Conservation (phyloP, 2,888 invertebrate genomes). For the Cantharis rufa region DNA sequence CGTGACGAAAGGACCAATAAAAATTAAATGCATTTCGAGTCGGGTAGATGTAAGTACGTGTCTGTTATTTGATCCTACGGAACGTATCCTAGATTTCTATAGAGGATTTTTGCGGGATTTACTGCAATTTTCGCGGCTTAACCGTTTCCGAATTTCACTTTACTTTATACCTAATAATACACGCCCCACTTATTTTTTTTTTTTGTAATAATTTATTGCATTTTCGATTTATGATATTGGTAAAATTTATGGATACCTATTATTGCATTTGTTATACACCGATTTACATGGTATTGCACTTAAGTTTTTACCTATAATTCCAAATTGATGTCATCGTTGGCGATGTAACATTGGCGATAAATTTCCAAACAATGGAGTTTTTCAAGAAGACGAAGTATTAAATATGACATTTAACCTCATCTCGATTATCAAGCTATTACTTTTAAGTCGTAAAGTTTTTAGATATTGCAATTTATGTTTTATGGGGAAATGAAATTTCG, state of each 20-base stretch:
- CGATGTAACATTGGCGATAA: background rate
- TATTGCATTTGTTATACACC: background rate
- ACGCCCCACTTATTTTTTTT: conserved; percentile 7
- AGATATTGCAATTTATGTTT: background rate
- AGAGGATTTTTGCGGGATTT: conserved; percentile 42
- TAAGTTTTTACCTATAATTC: background rate
- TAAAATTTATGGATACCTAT: background rate
- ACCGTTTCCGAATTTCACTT: conserved; percentile 42
- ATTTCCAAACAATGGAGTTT: background rate
- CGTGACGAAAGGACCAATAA: background rate
- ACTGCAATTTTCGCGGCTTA: conserved; percentile 46
- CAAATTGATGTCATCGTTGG: background rate
- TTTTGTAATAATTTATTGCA: background rate
- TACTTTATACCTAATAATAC: conserved; percentile 36
- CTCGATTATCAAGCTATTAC: background rate
- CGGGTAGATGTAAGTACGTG: conserved; percentile 24
- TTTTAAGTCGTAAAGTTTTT: background rate
- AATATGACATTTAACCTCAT: background rate
- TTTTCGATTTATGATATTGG: background rate
- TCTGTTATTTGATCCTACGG: conserved; percentile 34
- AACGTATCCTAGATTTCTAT: conserved; percentile 41
- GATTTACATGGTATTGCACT: background rate
- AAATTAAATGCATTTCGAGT: conserved; percentile 21
- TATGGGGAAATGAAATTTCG: background rate
- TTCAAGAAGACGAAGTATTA: background rate